Conservation (phyloP, 2,797 vertebrate species). For the Smutsia temminckii region DNA sequence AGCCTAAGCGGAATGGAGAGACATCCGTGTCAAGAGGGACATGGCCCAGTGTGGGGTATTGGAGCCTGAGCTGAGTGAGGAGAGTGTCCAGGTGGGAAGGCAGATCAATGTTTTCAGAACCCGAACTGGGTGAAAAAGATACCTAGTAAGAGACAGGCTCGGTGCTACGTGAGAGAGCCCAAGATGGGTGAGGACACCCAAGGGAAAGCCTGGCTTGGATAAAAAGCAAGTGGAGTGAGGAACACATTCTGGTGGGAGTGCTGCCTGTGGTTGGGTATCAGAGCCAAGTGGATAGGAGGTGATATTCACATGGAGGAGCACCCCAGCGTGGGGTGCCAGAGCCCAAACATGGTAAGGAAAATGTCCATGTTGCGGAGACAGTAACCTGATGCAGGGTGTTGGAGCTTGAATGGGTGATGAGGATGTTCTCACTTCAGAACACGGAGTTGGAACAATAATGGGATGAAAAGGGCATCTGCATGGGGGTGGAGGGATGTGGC, state of each 20-base stretch:
- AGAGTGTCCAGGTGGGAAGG: background rate
- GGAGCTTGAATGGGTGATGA: background rate
- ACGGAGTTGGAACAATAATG: background rate
- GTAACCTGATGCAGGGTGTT: background rate
- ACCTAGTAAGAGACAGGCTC: background rate
- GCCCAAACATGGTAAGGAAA: background rate
- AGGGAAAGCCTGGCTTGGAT: background rate
- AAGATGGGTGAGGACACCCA: background rate
- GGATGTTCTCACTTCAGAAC: background rate
- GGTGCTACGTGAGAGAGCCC: background rate
- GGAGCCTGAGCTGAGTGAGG: background rate
- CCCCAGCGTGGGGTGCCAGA: background rate
- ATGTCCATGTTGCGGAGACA: background rate
- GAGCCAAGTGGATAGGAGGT: background rate
- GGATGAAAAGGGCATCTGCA: background rate
- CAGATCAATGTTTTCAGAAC: background rate
- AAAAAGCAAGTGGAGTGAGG: background rate
- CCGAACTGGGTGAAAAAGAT: background rate
- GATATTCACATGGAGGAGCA: background rate
- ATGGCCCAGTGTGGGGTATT: background rate
- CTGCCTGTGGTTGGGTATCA: background rate
- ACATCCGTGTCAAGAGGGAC: background rate
- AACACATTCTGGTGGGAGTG: background rate
- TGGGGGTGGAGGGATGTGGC: background rate
- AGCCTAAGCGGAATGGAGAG: background rate